A percentile compares a stretch with the other conserved stretches of the same genome.
Conservation (phyloP, 2,888 invertebrate genomes). For the Amorpha juglandis region DNA sequence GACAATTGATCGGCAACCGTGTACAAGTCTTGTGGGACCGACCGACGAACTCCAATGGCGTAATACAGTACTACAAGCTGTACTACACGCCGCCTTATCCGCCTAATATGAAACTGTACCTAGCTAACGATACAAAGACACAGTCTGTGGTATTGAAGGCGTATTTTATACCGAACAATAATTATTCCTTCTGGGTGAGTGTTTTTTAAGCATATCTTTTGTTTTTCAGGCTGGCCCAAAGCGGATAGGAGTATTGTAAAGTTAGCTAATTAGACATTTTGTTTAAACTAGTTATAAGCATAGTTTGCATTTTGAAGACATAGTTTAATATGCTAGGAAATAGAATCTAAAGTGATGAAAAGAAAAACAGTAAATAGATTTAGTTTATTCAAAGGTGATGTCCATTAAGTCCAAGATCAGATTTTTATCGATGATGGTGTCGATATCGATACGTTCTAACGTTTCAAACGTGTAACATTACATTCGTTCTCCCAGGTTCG, state of each 20-base stretch:
- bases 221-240: too few relatives aligned
- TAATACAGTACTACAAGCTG: conserved; percentile 85
- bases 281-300: too few relatives aligned
- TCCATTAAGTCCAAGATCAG: background rate
- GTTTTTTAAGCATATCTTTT: background rate
- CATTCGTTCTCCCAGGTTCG: conserved; percentile 76
- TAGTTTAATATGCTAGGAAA: too few relatives aligned
- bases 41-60: conserved; percentile 86
- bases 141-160: conserved; percentile 80
- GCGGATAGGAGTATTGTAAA: too few relatives aligned
- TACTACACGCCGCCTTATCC: conserved; percentile 88
- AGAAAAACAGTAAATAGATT: too few relatives aligned
- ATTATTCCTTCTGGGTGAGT: conserved; percentile 90
- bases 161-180: conserved; percentile 79
- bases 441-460: too few relatives aligned
- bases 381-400: too few relatives aligned
- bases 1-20: conserved; percentile 86
- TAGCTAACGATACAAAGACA: conserved; percentile 59
- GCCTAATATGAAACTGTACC: conserved; percentile 71
- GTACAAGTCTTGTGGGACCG: conserved; percentile 88
- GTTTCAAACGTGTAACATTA: too few relatives aligned
- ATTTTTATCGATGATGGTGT: background rate
- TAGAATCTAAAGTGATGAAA: too few relatives aligned
- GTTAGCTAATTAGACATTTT: too few relatives aligned
- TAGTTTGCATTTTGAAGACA: too few relatives aligned